Conservation (phyloP, 2,797 vertebrate genomes). For the Lutjanus argentimaculatus region DNA sequence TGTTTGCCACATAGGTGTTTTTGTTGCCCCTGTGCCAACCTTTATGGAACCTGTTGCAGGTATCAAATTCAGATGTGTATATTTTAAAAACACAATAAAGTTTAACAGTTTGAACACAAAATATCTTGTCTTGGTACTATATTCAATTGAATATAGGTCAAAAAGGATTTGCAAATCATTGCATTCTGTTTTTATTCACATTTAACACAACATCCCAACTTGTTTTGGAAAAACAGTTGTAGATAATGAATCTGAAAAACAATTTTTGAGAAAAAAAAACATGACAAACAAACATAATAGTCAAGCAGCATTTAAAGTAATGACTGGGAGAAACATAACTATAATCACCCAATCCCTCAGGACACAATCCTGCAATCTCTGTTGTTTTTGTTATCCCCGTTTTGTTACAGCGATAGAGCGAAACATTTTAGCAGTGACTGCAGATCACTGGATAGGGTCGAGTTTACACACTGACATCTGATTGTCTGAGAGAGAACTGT, state of each 20-base stretch:
- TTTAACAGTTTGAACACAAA: no score
- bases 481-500: constrained; percentile 31
- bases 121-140: no score
- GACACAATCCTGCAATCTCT: constrained; percentile 5
- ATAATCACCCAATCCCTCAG: not conserved
- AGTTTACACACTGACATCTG: constrained; percentile 39
- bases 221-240: no score
- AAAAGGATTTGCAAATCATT: no score
- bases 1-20: no score
- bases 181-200: no score
- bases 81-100: no score
- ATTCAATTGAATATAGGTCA: no score
- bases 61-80: no score
- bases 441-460: constrained; percentile 9
- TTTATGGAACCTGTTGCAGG: no score
- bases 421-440: constrained; percentile 28
- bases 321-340: not conserved
- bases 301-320: not conserved
- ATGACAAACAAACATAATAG: not conserved
- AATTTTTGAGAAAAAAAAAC: not conserved
- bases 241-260: constrained; percentile 4
- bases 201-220: no score
- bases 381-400: not conserved
- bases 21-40: no score
- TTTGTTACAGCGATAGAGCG: not conserved